These are phyloP conservation scores for Danaus plexippus DNA, from an alignment of 1,140 invertebrate genomes.

Conservation along the genomic window DNA sequence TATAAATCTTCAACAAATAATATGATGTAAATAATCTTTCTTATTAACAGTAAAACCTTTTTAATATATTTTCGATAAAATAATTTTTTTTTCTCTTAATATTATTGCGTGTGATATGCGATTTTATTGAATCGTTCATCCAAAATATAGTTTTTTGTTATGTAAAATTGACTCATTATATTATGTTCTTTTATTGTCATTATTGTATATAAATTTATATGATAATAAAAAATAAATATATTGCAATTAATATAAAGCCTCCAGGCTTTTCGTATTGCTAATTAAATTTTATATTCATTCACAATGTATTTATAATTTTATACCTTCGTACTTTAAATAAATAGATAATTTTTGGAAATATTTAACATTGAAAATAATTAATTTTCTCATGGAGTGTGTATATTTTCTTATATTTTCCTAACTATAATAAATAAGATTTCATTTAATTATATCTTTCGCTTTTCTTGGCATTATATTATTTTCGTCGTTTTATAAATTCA, in stretches of 20 bases:
- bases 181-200: constrained; percentile 29
- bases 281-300: no score
- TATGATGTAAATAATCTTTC: constrained; percentile 10
- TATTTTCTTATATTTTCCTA: not conserved
- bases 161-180: constrained; percentile 29
- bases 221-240: constrained; percentile 6
- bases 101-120: constrained; percentile 42
- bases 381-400: not conserved
- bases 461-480: constrained; percentile 8
- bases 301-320: constrained; percentile 7
- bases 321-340: constrained; percentile 9
- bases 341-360: constrained; percentile 8
- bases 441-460: constrained; percentile 14
- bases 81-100: constrained; percentile 21
- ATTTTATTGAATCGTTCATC: constrained; percentile 19
- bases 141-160: constrained; percentile 13
- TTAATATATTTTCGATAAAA: constrained; percentile 10
- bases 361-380: constrained; percentile 9
- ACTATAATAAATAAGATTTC: not conserved
- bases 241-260: constrained; percentile 9
- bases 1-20: constrained; percentile 11
- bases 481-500: no score
- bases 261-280: constrained; percentile 5
- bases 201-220: constrained; percentile 19
- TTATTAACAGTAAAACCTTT: constrained; percentile 18